Conservation (phyloP, 2,797 vertebrate species). For the Propithecus deckenii region DNA sequence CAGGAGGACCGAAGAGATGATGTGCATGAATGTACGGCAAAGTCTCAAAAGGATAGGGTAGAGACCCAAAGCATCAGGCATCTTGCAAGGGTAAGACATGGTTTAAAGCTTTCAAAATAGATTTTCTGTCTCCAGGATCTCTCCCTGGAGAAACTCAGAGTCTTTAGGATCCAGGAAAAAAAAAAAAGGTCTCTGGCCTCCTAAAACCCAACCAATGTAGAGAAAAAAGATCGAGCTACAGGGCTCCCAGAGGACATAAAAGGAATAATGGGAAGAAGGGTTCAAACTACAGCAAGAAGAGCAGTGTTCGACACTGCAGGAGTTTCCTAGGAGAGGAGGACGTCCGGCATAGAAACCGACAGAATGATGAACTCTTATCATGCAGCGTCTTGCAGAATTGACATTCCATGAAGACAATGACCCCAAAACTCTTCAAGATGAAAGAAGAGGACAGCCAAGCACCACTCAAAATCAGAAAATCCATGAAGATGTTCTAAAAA, state of each 20-base stretch:
- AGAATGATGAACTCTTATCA: neutral
- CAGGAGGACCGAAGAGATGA: neutral
- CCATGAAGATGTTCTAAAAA: neutral
- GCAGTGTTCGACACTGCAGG: neutral
- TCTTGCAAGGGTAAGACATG: neutral
- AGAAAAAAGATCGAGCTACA: neutral
- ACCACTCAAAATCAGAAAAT: neutral
- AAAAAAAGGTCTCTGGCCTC: neutral
- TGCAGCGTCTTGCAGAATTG: neutral
- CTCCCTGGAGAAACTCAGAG: neutral
- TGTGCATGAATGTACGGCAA: neutral
- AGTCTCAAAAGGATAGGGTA: neutral
- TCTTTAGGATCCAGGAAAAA: neutral
- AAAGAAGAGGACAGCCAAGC: neutral
- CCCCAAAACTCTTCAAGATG: neutral
- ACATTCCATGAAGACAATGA: neutral
- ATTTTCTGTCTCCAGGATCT: neutral
- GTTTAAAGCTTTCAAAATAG: neutral
- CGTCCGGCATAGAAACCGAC: neutral
- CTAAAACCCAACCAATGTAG: neutral
- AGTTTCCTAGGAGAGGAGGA: neutral
- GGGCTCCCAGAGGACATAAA: neutral
- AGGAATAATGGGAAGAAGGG: neutral
- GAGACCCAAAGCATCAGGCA: neutral
- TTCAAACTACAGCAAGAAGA: neutral